A percentile compares a stretch with the other conserved stretches of the same genome.
Evolutionary conservation across 2,797 vertebrate genomes (phyloP).

Genomic region (Lepus oiostolus): DNA sequence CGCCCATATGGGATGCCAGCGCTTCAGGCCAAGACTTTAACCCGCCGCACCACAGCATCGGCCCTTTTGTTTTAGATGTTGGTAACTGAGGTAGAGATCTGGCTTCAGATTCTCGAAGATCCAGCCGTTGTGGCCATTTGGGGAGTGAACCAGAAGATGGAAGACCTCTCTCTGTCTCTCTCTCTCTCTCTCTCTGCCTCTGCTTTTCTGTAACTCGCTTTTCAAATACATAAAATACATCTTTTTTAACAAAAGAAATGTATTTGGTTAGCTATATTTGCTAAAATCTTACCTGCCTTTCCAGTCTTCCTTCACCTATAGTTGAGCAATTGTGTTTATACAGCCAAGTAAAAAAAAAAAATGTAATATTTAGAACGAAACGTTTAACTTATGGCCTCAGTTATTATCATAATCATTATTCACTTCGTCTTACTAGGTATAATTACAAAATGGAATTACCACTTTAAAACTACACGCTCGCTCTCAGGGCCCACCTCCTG

Average conservation of each 20-base stretch:
- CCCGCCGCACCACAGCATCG: no score
- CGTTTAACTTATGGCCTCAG: background rate
- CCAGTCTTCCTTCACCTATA: background rate
- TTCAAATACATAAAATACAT: no score
- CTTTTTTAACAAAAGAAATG: background rate
- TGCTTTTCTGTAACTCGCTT: no score
- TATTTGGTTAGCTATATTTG: background rate
- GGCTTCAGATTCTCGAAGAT: slow-evolving; percentile 1
- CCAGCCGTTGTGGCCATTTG: no score
- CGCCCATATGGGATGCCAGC: no score
- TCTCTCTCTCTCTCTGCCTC: no score
- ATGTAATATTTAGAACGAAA: slow-evolving; percentile 17
- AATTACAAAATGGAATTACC: background rate
- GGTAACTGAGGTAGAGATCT: background rate
- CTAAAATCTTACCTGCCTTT: background rate
- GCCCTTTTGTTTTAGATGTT: background rate
- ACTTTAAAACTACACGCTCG: background rate
- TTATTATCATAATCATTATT: background rate
- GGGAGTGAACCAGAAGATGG: no score
- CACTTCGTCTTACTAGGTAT: background rate
- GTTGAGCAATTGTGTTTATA: background rate
- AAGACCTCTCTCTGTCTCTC: no score
- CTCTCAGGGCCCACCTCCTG: background rate
- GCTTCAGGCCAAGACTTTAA: no score
- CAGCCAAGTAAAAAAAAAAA: background rate